Percentiles rank a stretch among this genome's conserved stretches.
phyloP scores from a whole-genome alignment of 2,797 vertebrate species.

The Alectoris magna region DNA sequence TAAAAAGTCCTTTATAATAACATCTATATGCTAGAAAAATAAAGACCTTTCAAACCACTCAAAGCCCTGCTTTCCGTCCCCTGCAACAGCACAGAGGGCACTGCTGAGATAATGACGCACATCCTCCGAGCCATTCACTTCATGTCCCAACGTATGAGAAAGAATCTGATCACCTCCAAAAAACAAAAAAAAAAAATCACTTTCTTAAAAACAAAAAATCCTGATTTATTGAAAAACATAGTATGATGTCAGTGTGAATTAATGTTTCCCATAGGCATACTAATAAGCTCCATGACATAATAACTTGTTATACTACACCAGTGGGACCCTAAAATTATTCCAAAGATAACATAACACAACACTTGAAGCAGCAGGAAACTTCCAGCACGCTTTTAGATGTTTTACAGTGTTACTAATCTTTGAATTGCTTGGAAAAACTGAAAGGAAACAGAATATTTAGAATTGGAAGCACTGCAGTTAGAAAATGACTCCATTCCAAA shows the following conservation, averaged over 20 bases:
- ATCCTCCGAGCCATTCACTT: not conserved
- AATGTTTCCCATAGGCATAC: slow-evolving; percentile 82
- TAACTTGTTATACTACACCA: slow-evolving; percentile 83
- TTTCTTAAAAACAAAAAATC: slow-evolving; percentile 64
- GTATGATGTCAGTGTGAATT: slow-evolving; percentile 82
- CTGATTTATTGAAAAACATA: slow-evolving; percentile 78
- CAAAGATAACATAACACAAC: slow-evolving; percentile 92
- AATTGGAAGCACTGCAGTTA: slow-evolving; percentile 74
- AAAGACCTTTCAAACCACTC: slow-evolving; percentile 64
- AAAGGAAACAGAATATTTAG: slow-evolving; percentile 80
- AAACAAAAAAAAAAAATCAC: not conserved
- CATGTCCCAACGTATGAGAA: slow-evolving; percentile 23
- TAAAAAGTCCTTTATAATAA: slow-evolving; percentile 75
- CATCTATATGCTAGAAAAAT: slow-evolving; percentile 73
- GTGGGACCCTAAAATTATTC: slow-evolving; percentile 85
- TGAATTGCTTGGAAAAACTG: slow-evolving; percentile 81
- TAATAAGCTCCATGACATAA: slow-evolving; percentile 87
- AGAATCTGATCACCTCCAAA: slow-evolving; percentile 43
- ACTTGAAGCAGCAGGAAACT: slow-evolving; percentile 87
- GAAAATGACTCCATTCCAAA: slow-evolving; percentile 80
- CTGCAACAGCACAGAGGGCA: slow-evolving; percentile 7
- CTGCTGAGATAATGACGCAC: slow-evolving; percentile 3
- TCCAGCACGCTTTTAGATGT: slow-evolving; percentile 88
- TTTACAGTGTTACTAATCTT: slow-evolving; percentile 90
- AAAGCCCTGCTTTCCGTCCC: slow-evolving; percentile 31